Evolutionary conservation across 2,797 vertebrate genomes (phyloP), one percentile per base, ranked within the genome.

Genomic region (Notolepis coatsorum): DNA sequence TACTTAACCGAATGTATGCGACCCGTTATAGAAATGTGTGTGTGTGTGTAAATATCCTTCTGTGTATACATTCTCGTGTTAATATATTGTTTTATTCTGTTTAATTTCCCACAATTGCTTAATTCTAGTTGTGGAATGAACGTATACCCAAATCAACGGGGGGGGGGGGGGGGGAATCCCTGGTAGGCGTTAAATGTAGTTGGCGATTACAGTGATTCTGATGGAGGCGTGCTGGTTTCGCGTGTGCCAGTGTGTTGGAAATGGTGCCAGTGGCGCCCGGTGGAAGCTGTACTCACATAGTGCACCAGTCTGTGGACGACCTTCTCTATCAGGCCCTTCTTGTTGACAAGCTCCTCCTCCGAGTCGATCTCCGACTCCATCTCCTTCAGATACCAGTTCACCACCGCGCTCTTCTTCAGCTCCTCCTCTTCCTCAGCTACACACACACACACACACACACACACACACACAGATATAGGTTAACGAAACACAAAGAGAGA

Each of bases 331-430:
- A 99, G 90, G 38, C 90, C 94, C 90, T 99, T 99, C 82, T 92
- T 96, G 75, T 92, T 96, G 88, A 99, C 89, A 15, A 99, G 94
- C 39, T 99, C 95, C 75, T 96, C 91, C 90, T 99, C 97, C 1
- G 97, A 98, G 68, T 99, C 96, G 1, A 99, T 99, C 91, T 99
- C 97, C 0, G 96, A 95, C 87, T 99, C 98, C 0, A 99, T 96
- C 90, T 99, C 97, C 79, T 98, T 98, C 80, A 99, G 91, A 65
- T 99, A 99, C 98, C 98, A 99, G 84, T 99, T 98, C 68, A 99
- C 90, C 61, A 99, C 95, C 0, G 95, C 94, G 0, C 90, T 96
- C 62, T 92, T 98, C 87, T 92, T 97, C 80, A 98, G 90, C 8
- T 94, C 91, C 2, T 89, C 91, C 75, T 99, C 98, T 0, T 98